Conservation (phyloP, 2,888 invertebrate species). For the Didymodactylos carnosus region DNA sequence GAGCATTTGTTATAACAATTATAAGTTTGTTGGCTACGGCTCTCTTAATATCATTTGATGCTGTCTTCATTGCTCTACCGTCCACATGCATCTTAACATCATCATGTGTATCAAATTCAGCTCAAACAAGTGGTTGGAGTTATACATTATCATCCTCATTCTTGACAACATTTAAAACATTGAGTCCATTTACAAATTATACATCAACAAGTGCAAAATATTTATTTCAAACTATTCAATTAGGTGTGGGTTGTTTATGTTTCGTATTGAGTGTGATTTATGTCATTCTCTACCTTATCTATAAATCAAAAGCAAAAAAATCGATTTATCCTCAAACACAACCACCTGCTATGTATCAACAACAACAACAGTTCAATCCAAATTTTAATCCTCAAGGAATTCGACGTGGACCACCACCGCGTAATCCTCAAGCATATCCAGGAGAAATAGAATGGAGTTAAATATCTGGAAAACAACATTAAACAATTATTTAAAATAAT, state of each 20-base stretch:
- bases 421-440: too few relatives aligned
- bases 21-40: neutral
- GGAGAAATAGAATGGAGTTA: too few relatives aligned
- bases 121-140: neutral
- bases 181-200: neutral
- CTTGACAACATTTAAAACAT: neutral
- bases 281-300: neutral
- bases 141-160: neutral
- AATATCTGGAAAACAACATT: too few relatives aligned
- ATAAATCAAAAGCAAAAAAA: too few relatives aligned
- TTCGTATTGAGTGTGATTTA: neutral
- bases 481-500: too few relatives aligned
- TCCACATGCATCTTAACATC: neutral
- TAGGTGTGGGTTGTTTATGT: neutral
- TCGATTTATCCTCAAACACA: too few relatives aligned
- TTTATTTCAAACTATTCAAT: neutral
- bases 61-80: neutral
- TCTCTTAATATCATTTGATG: neutral
- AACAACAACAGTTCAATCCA: too few relatives aligned
- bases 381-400: too few relatives aligned
- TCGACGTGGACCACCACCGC: too few relatives aligned
- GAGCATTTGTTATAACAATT: neutral
- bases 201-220: neutral
- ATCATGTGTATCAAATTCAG: neutral
- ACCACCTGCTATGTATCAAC: too few relatives aligned